A percentile compares a stretch with the other conserved stretches of the same genome.
phyloP scores from a whole-genome alignment of 2,888 invertebrate genomes.

The Pheosia tremula region DNA sequence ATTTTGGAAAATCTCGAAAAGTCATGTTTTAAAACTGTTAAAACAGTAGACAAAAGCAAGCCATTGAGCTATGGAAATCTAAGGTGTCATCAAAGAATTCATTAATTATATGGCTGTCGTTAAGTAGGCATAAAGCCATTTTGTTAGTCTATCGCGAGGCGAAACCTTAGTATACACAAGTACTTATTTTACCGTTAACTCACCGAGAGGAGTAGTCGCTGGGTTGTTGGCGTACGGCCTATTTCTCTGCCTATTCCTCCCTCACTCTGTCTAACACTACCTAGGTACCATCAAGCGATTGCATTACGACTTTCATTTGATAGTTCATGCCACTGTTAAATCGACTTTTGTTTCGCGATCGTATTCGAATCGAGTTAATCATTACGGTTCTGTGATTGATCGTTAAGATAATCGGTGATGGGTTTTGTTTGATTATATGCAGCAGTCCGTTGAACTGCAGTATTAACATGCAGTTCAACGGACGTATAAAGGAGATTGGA shows the following conservation, averaged over 20 bases:
- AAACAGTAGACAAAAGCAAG: too few relatives aligned
- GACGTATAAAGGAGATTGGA: too few relatives aligned
- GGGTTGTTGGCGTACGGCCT: not conserved
- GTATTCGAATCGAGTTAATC: not conserved
- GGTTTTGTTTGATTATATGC: not conserved
- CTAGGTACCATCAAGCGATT: not conserved
- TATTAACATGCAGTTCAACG: not conserved
- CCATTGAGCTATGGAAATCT: too few relatives aligned
- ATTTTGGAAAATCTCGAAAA: too few relatives aligned
- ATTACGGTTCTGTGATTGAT: not conserved
- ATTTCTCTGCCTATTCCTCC: not conserved
- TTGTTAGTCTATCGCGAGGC: too few relatives aligned
- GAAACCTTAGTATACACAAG: not conserved
- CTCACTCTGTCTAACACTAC: not conserved
- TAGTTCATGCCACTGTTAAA: slow-evolving; percentile 30
- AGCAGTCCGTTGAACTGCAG: too few relatives aligned
- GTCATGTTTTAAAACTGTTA: too few relatives aligned
- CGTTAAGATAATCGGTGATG: not conserved
- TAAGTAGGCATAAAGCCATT: too few relatives aligned
- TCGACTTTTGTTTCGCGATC: slow-evolving; percentile 27
- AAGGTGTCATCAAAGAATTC: too few relatives aligned
- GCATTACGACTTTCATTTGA: slow-evolving; percentile 10
- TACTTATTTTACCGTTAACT: slow-evolving; percentile 1
- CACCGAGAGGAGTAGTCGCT: not conserved
- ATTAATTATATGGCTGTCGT: too few relatives aligned